Evolutionary conservation across 2,797 vertebrate species (phyloP), one percentile per base, ranked within the genome.

Genomic region (Lagorchestes hirsutus): DNA sequence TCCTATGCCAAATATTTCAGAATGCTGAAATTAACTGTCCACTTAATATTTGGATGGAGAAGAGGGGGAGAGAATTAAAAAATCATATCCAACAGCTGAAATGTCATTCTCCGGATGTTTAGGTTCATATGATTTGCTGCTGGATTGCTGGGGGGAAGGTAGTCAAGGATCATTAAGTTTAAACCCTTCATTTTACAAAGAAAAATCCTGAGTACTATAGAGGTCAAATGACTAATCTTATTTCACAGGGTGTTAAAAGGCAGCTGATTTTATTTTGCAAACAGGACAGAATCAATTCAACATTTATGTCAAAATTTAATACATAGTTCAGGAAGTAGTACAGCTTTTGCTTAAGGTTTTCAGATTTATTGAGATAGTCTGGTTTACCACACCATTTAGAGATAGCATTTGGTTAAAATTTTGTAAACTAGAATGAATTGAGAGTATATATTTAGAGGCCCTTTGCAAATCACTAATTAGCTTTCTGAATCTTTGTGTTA

Each of bases 21-120:
- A 97, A 96, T 98, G 97, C 96, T 97, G 96, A 97, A 93, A 97
- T 98, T 98, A 98, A 98, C 97, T 98, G 97, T 97, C 98, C 98
- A 98, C 98, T 98, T 98, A 98, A 98, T 98, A 98, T 98, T 95
- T 96, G 74, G 50, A 50, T 87, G 40, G 74, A 27, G 8, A 9
- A 3, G 40, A 50, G 22, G 22, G 16, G 2, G 3, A 50, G 40
- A 22, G 8, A 11, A 74, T 52, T 52, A 40, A 40, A 46, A 50
- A 24, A 87, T 27, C 74, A 50, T 11, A 16, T n/a, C 67, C 46
- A 87, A 12, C 74, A 87, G 40, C 10, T 87, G 3, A 87, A 87
- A 87, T 50, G 22, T 12, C 74, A 50, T 87, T 87, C 40, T 46
- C 74, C 11, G 8, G 22, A 46, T 10, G 9, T 87, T 87, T 27